Conservation (phyloP, 2,888 invertebrate genomes). For the Tolmerus cingulatus region DNA sequence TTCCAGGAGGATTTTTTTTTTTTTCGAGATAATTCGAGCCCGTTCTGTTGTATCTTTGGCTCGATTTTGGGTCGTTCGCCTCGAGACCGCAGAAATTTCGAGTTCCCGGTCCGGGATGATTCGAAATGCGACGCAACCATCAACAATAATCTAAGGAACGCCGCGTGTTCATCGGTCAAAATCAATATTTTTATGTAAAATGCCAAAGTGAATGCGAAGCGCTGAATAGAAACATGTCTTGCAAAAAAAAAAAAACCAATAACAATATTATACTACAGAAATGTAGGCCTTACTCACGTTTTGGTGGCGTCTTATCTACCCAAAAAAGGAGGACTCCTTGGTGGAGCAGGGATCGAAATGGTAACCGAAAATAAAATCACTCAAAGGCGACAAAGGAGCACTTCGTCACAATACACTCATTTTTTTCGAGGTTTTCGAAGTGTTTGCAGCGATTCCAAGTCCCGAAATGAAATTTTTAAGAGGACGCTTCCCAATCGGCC, state of each 20-base stretch:
- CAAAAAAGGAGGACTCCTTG: background rate
- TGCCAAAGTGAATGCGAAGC: background rate
- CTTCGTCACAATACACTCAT: conserved; percentile 31
- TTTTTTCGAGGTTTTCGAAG: background rate
- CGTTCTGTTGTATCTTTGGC: background rate
- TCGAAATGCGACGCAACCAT: background rate
- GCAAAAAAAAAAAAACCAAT: background rate
- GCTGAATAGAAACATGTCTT: background rate
- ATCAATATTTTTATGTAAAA: conserved; percentile 25
- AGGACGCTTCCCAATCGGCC: background rate
- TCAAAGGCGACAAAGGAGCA: background rate
- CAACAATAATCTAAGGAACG: background rate
- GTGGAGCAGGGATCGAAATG: background rate
- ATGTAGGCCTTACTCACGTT: background rate
- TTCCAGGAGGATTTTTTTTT: background rate
- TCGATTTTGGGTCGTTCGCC: background rate
- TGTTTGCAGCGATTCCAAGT: background rate
- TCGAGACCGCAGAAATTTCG: background rate
- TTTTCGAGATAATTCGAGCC: background rate
- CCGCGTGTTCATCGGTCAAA: conserved; percentile 18
- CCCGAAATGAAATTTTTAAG: background rate
- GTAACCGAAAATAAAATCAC: conserved; percentile 4
- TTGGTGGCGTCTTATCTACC: background rate
- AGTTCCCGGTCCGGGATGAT: background rate
- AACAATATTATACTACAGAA: background rate